Base-by-base conservation (phyloP, 2,888 invertebrate species). In the Dolomedes plantarius region DNA sequence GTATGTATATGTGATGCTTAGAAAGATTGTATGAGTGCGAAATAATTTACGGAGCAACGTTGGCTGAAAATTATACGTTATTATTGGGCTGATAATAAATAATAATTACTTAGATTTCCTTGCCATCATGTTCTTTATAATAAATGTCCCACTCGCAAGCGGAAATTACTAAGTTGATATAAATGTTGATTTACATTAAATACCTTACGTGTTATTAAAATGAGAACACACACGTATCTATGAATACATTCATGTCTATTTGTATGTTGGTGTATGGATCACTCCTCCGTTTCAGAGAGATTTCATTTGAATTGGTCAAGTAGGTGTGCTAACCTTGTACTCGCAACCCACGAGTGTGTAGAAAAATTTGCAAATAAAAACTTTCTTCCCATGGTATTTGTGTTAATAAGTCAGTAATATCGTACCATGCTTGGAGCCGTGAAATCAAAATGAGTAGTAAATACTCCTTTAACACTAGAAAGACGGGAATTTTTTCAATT, bases 61-160 rank as follows among this genome's bases (percentile, higher is more conserved):
- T 56, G 56, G 56, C 2, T 23, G 56, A 56, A 56, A 56, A 56
- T 56, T 56, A 56, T 3, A 56, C 16, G 56, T 56, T 56, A 56
- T 56, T 56, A 56, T 56, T 46, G 23, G 3, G 56, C 11, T 3
- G 56, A 56, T 56, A 23, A 56, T 19, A 56, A 56, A 56, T 56
- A 56, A 23, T 56, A 56, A 56, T 23, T 56, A 23, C 16, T 11
- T 1, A 46, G 36, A 16, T 9, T 16, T 46, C 16, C 23, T 11
- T 56, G 19, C 16, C 1, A 16, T 46, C n/a, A 5, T 0, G 23
- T 56, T 19, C 16, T 11, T 3, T 6, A 56, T 23, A 16, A 56
- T 56, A 56, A 56, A 56, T 56, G 23, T 56, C 23, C 56, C 56
- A 56, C 19, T 56, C 23, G 11, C 1, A 56, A 2, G 3, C 5